Evolutionary conservation across 2,113 vertebrate species (phyloP).

Genomic region (Bothrops jararaca): DNA sequence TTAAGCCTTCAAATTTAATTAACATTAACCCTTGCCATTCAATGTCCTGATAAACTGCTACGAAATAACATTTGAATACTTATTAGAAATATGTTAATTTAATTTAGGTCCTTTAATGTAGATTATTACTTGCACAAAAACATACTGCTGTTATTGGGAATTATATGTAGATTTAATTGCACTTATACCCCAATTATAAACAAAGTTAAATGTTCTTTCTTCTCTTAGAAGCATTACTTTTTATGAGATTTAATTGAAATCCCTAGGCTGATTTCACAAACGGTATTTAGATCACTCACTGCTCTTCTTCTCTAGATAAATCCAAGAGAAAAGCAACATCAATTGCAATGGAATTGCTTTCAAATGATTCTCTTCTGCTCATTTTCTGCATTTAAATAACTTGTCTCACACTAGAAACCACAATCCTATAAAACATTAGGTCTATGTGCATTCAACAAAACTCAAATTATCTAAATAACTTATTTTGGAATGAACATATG

Average conservation of each 20-base stretch:
- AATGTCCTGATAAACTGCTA: neutral
- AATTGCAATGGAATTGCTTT: neutral
- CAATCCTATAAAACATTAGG: neutral
- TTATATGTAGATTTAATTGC: neutral
- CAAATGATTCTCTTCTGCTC: neutral
- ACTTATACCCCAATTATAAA: neutral
- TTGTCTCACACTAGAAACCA: neutral
- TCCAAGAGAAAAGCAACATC: neutral
- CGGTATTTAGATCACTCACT: neutral
- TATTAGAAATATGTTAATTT: slow-evolving; percentile 1
- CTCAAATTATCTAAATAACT: neutral
- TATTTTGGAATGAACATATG: neutral
- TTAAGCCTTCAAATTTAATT: neutral
- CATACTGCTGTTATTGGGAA: neutral
- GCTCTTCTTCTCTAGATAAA: neutral
- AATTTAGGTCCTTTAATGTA: neutral
- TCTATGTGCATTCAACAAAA: neutral
- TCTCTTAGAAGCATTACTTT: neutral
- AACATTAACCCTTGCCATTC: neutral
- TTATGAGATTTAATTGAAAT: neutral
- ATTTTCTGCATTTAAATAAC: neutral
- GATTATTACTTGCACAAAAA: slow-evolving; percentile 8
- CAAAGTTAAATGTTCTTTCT: neutral
- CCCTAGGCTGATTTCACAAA: neutral
- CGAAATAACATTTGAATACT: slow-evolving; percentile 3